A percentile compares a stretch with the other conserved stretches of the same genome.
Evolutionary conservation across 2,888 invertebrate species (phyloP).

Genomic region (Bombyx huttoni): DNA sequence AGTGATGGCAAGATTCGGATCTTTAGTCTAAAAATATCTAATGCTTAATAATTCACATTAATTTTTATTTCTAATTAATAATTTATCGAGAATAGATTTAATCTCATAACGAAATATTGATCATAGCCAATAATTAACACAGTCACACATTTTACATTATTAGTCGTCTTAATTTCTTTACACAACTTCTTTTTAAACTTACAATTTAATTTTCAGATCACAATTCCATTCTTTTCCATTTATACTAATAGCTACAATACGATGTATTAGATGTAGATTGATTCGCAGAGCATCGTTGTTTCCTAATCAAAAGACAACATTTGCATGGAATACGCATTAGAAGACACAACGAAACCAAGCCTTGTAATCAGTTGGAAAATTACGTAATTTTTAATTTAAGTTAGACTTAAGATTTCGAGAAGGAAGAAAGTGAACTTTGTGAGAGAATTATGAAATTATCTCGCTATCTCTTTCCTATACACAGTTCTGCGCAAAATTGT

Average conservation of each 20-base stretch:
- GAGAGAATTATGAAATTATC: no score
- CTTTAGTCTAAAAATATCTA: constrained; percentile 28
- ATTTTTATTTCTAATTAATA: background rate
- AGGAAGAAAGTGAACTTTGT: no score
- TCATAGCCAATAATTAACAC: background rate
- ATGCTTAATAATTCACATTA: constrained; percentile 11
- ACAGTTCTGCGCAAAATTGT: no score
- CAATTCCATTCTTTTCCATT: background rate
- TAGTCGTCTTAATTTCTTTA: background rate
- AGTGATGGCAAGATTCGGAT: constrained; percentile 40
- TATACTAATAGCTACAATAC: background rate
- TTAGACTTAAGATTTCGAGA: no score
- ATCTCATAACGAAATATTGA: background rate
- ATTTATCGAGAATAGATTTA: background rate
- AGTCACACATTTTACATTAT: background rate
- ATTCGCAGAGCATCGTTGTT: no score
- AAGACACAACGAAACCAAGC: no score
- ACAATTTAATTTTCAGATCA: background rate
- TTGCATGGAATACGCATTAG: no score
- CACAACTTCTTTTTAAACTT: background rate
- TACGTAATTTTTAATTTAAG: no score
- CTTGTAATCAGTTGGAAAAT: no score
- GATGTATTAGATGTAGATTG: background rate
- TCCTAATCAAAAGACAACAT: no score
- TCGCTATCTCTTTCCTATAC: no score